Conservation (phyloP, 2,113 vertebrate genomes). For the Periophthalmodon schlosseri region DNA sequence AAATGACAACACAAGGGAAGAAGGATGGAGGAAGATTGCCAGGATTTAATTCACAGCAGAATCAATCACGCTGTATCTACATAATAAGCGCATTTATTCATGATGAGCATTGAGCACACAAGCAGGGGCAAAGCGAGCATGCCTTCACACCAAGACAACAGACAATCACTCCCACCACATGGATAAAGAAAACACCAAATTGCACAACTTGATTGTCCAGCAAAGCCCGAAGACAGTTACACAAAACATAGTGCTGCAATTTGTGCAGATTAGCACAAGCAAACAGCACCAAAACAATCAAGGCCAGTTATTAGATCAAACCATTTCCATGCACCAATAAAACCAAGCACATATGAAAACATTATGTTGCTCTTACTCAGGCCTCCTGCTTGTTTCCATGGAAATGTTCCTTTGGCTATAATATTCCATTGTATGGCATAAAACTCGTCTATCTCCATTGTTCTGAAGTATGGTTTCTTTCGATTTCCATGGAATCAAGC, state of each 20-base stretch:
- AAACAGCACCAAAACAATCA: conserved; percentile 33
- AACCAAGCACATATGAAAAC: conserved; percentile 38
- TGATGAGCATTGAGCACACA: conserved; percentile 23
- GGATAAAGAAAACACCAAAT: conserved; percentile 27
- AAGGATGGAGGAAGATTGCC: conserved; percentile 41
- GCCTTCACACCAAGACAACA: conserved; percentile 35
- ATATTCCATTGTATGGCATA: too few species aligned
- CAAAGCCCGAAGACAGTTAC: neutral
- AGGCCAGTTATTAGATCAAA: conserved; percentile 19
- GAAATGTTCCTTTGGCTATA: too few species aligned
- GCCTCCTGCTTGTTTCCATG: too few species aligned
- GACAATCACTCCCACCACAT: conserved; percentile 22
- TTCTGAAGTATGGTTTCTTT: too few species aligned
- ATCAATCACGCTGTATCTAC: conserved; percentile 12
- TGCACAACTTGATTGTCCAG: conserved; percentile 16
- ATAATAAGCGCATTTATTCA: conserved; percentile 1
- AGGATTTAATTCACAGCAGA: conserved; percentile 57
- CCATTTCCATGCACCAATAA: conserved; percentile 51
- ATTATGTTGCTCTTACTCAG: conserved; percentile 36
- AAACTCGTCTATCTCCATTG: too few species aligned
- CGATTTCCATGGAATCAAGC: too few species aligned
- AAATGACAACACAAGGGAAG: conserved; percentile 64
- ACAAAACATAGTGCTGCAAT: conserved; percentile 3
- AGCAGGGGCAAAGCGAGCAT: conserved; percentile 60
- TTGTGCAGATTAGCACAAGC: conserved; percentile 30